Conservation (phyloP, 1,140 invertebrate species). For the Cotesia glomerata region DNA sequence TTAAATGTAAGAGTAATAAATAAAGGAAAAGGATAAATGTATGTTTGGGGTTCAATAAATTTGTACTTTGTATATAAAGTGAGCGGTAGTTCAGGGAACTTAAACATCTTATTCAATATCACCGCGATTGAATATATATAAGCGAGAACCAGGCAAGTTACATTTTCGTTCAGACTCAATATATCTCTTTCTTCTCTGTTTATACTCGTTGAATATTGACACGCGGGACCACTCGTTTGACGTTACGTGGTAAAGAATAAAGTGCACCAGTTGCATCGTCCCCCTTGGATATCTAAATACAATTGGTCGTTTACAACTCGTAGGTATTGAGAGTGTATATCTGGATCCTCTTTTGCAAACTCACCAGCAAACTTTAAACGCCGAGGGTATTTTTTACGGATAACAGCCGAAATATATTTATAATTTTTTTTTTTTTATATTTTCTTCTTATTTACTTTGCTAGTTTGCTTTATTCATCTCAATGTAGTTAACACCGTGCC, state of each 20-base stretch:
- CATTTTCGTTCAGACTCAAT: constrained; percentile 6
- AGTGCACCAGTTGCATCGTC: not conserved
- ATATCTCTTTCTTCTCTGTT: not conserved
- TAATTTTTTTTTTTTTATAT: not conserved
- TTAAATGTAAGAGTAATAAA: too few species aligned
- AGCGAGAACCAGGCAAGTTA: not conserved
- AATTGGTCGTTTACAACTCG: constrained; percentile 23
- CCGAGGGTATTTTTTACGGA: not conserved
- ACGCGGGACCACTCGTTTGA: constrained; percentile 13
- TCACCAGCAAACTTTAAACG: not conserved
- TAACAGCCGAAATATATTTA: not conserved
- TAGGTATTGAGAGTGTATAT: not conserved
- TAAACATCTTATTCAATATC: constrained; percentile 9
- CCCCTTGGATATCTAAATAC: constrained; percentile 15
- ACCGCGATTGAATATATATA: not conserved
- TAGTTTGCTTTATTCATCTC: not conserved
- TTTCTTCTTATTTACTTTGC: not conserved
- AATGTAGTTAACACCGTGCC: constrained; percentile 15
- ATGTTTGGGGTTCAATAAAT: too few species aligned
- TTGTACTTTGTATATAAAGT: too few species aligned
- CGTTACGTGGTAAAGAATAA: constrained; percentile 21
- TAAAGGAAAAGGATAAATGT: too few species aligned
- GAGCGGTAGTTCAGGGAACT: not conserved
- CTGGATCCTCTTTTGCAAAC: not conserved
- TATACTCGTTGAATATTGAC: constrained; percentile 11